Conservation (phyloP, 2,888 invertebrate genomes). For the Melanophora roralis region DNA sequence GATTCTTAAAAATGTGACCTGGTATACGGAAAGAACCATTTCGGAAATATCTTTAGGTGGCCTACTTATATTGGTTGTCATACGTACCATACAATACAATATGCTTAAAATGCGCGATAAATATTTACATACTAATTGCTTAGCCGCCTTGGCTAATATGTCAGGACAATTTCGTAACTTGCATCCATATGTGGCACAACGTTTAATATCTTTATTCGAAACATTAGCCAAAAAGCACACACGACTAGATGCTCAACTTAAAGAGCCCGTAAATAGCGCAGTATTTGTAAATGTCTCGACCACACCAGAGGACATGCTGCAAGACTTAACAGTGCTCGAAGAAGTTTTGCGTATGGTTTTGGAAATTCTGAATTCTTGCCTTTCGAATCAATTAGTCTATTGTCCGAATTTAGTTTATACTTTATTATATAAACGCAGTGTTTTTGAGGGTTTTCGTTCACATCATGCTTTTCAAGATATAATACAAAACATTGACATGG, state of each 20-base stretch:
- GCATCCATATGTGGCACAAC: slow-evolving; percentile 97
- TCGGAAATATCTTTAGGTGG: slow-evolving; percentile 97
- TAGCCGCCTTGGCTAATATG: slow-evolving; percentile 99
- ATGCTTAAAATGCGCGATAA: slow-evolving; percentile 97
- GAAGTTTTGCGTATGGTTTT: slow-evolving; percentile 97
- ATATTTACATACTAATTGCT: slow-evolving; percentile 98
- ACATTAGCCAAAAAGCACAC: slow-evolving; percentile 92
- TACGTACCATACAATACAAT: slow-evolving; percentile 97
- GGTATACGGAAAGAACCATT: slow-evolving; percentile 95
- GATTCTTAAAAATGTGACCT: slow-evolving; percentile 91
- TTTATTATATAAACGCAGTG: slow-evolving; percentile 92
- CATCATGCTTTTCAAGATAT: slow-evolving; percentile 95
- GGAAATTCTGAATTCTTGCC: slow-evolving; percentile 97
- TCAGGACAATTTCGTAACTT: slow-evolving; percentile 93
- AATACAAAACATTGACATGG: slow-evolving; percentile 96
- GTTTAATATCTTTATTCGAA: slow-evolving; percentile 93
- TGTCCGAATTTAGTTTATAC: slow-evolving; percentile 97
- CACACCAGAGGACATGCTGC: slow-evolving; percentile 80
- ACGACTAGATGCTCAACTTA: slow-evolving; percentile 81
- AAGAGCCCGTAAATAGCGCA: slow-evolving; percentile 75
- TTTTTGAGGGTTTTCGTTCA: slow-evolving; percentile 91
- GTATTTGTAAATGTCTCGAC: slow-evolving; percentile 74
- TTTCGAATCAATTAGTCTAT: slow-evolving; percentile 90
- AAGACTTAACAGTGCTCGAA: slow-evolving; percentile 94
- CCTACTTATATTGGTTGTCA: slow-evolving; percentile 94